Percentiles rank a stretch among this genome's conserved stretches.
Evolutionary conservation across 2,888 invertebrate species (phyloP).

Genomic region (Drosophila meridionalis): DNA sequence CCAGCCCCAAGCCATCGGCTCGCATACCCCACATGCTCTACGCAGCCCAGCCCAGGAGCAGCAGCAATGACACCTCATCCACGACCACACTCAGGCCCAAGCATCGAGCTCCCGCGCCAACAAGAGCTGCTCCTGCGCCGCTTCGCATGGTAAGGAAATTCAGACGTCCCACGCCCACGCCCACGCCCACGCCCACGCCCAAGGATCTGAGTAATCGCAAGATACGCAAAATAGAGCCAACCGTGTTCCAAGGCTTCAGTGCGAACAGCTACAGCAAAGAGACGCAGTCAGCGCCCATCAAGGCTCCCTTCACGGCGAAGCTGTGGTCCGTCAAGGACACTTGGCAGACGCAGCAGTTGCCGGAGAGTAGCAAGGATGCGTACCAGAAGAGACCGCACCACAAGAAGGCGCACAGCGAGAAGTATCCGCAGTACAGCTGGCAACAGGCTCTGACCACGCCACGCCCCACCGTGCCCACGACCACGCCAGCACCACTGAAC

Average conservation of each 20-base stretch:
- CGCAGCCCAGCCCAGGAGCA: conserved; percentile 6
- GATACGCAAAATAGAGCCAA: conserved; percentile 57
- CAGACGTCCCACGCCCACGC: conserved; percentile 20
- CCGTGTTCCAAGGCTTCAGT: not conserved
- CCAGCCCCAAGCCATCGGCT: conserved; percentile 10
- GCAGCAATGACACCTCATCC: not conserved
- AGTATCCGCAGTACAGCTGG: conserved; percentile 10
- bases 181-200: conserved; percentile 25
- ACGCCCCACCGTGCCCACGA: conserved; percentile 7
- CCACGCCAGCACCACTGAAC: not conserved
- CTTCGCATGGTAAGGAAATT: conserved; percentile 15
- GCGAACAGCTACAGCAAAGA: not conserved
- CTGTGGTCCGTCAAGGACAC: conserved; percentile 37
- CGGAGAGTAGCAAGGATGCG: conserved; percentile 29
- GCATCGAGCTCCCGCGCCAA: not conserved
- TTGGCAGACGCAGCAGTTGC: conserved; percentile 35
- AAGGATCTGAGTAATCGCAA: conserved; percentile 58
- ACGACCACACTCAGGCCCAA: not conserved
- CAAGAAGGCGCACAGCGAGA: conserved; percentile 35
- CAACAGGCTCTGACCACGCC: not conserved
- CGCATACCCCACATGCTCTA: conserved; percentile 38
- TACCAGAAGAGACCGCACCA: conserved; percentile 26
- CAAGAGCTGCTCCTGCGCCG: not conserved
- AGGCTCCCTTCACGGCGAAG: conserved; percentile 6
- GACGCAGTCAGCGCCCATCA: conserved; percentile 1